phyloP scores from a whole-genome alignment of 2,888 invertebrate genomes.

The Lasioglossum villosulum region DNA sequence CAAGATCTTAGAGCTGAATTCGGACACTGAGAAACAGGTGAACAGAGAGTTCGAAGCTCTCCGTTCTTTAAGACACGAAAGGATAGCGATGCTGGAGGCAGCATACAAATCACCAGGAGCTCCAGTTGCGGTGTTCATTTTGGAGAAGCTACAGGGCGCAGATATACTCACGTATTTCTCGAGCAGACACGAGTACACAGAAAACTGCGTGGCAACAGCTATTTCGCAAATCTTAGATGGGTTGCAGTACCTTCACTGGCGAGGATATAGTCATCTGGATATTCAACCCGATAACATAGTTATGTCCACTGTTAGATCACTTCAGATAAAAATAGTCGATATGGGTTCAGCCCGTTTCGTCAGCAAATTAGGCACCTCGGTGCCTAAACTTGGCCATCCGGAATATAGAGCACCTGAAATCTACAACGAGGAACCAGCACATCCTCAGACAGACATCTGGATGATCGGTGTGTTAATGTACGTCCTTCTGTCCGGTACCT shows the following conservation, averaged over 20 bases:
- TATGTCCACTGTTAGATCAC: constrained; percentile 93
- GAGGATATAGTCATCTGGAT: constrained; percentile 94
- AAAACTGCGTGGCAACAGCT: constrained; percentile 95
- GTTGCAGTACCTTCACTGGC: constrained; percentile 97
- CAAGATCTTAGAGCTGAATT: constrained; percentile 91
- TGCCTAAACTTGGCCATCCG: constrained; percentile 89
- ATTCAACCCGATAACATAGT: constrained; percentile 98
- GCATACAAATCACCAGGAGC: constrained; percentile 90
- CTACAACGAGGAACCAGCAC: constrained; percentile 93
- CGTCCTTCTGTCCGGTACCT: constrained; percentile 95
- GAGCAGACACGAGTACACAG: constrained; percentile 95
- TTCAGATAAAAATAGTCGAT: constrained; percentile 96
- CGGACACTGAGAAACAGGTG: constrained; percentile 87
- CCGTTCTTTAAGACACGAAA: constrained; percentile 93
- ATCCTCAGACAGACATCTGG: constrained; percentile 98
- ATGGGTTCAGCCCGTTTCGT: constrained; percentile 95
- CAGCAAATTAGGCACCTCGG: constrained; percentile 90
- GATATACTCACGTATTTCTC: constrained; percentile 95
- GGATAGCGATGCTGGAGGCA: constrained; percentile 91
- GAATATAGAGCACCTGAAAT: constrained; percentile 96
- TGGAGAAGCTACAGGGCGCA: constrained; percentile 95
- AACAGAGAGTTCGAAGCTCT: constrained; percentile 94
- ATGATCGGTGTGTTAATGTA: constrained; percentile 96
- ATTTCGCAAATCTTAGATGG: constrained; percentile 95
- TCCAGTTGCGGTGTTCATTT: constrained; percentile 89